Base-by-base conservation (phyloP, 92 coral and sea anemone genomes). In the Blastomussa wellsi region DNA sequence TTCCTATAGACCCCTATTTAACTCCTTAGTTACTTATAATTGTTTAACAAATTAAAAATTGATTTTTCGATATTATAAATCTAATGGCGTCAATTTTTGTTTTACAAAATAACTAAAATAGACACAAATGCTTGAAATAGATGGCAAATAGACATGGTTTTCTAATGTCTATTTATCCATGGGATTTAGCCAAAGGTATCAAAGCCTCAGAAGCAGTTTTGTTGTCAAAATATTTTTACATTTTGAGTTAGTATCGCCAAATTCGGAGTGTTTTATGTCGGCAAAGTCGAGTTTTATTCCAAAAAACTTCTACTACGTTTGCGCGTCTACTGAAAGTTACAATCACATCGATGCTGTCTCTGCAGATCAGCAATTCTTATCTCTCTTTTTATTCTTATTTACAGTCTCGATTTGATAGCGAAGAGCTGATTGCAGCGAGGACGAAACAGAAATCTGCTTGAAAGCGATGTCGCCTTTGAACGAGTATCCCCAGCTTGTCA, bases 391-490 rank as follows among this genome's bases (percentile, higher is more conserved):
- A 70, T 37, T 70, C 44, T 70, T 36, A 5, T 2, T 4, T 6
- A 70, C 75, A 70, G 75, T 36, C 37, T 70, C 41, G 48, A 22
- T 20, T 70, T 35, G 37, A 22, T 8, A 14, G 31, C 4, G 68
- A 62, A 70, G 28, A 70, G 75, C 17, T 16, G 44, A 19, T n/a
- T n/a, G n/a, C 35, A 35, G 29, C 28, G 29, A 36, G 4, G n/a
- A 36, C 7, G 42, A 6, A 44, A 24, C 31, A 57, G 0, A 8
- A 57, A n/a, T 22, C 39, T 36, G 41, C 44, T 36, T 16, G 26
- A 5, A 15, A 9, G 9, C 57, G n/a, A 85, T 89, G 92, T 88
- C 94, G 36, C 88, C 94, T 16, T 35, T 91, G 74, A 52, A 77
- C 52, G 91, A 89, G 62, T 92, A 89, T 69, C 95, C 91, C 14